Percentiles rank a stretch among this genome's conserved stretches.
These are phyloP conservation scores for Cetonia aurata DNA, from an alignment of 2,888 invertebrate genomes.

Conservation along the genomic window DNA sequence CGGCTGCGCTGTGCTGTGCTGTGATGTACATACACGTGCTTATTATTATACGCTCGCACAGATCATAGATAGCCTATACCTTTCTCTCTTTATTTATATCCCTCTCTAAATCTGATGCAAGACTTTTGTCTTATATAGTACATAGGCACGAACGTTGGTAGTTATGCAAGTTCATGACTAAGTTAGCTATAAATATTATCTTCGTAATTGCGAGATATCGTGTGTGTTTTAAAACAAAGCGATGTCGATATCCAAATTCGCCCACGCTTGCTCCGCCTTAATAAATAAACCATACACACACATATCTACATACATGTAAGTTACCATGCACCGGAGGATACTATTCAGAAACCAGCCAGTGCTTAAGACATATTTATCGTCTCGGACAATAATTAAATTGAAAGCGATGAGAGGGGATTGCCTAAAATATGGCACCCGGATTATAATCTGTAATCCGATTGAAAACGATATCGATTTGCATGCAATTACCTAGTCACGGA, in stretches of 20 bases:
- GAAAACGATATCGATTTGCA: slow-evolving; percentile 18
- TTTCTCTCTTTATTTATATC: too few species aligned
- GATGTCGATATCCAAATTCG: slow-evolving; percentile 23
- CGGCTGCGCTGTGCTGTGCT: too few species aligned
- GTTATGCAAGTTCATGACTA: slow-evolving; percentile 10
- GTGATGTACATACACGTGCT: too few species aligned
- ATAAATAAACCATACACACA: slow-evolving; percentile 17
- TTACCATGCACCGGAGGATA: neutral
- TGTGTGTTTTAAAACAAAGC: slow-evolving; percentile 14
- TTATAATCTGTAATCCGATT: slow-evolving; percentile 36
- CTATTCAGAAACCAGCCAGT: slow-evolving; percentile 1
- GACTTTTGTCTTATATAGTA: neutral
- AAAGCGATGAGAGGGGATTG: slow-evolving; percentile 6
- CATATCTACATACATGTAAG: neutral
- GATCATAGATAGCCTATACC: too few species aligned
- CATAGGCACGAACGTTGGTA: neutral
- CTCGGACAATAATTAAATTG: slow-evolving; percentile 8
- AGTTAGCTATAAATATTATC: slow-evolving; percentile 19
- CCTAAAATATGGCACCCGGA: slow-evolving; percentile 12
- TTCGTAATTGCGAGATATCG: slow-evolving; percentile 9
- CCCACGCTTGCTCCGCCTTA: slow-evolving; percentile 29
- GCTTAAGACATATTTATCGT: slow-evolving; percentile 30
- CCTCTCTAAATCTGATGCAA: too few species aligned
- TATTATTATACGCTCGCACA: too few species aligned
- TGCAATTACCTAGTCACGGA: slow-evolving; percentile 6